Evolutionary conservation across 2,888 invertebrate genomes (phyloP).

Genomic region (Trissoscelio sp.): DNA sequence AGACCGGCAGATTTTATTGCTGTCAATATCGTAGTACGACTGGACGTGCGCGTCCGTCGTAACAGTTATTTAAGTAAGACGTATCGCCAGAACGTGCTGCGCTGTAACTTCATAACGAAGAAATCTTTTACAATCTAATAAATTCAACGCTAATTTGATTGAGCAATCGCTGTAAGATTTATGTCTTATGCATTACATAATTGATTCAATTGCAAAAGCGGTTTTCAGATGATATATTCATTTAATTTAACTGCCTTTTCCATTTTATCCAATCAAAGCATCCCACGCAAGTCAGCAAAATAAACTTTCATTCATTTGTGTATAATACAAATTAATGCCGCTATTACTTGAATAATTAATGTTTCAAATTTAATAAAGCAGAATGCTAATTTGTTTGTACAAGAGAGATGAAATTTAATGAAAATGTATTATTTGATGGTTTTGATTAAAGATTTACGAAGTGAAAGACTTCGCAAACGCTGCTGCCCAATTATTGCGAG

Average conservation of each 20-base stretch:
- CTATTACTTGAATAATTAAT: not conserved
- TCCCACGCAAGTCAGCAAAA: not conserved
- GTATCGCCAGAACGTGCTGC: slow-evolving; percentile 32
- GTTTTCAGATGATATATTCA: slow-evolving; percentile 12
- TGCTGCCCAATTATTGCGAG: slow-evolving; percentile 32
- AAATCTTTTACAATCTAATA: slow-evolving; percentile 39
- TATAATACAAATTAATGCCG: not conserved
- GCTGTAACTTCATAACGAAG: slow-evolving; percentile 39
- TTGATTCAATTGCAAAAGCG: not conserved
- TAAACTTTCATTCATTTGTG: not conserved
- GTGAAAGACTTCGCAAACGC: slow-evolving; percentile 18
- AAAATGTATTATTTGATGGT: slow-evolving; percentile 18
- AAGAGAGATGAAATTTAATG: slow-evolving; percentile 9
- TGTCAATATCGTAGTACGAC: slow-evolving; percentile 43
- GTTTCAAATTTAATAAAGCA: slow-evolving; percentile 12
- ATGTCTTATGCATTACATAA: slow-evolving; percentile 6
- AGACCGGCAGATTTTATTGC: slow-evolving; percentile 44
- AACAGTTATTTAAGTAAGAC: slow-evolving; percentile 56
- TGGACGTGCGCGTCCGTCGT: slow-evolving; percentile 44
- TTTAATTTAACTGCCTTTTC: slow-evolving; percentile 2
- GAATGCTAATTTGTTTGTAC: slow-evolving; percentile 25
- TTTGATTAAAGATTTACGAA: slow-evolving; percentile 33
- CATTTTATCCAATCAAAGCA: not conserved
- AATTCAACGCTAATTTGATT: slow-evolving; percentile 36
- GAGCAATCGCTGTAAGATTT: slow-evolving; percentile 14